phyloP scores from a whole-genome alignment of 35 echinoderm and acorn worm genomes.

The Diadema setosum region DNA sequence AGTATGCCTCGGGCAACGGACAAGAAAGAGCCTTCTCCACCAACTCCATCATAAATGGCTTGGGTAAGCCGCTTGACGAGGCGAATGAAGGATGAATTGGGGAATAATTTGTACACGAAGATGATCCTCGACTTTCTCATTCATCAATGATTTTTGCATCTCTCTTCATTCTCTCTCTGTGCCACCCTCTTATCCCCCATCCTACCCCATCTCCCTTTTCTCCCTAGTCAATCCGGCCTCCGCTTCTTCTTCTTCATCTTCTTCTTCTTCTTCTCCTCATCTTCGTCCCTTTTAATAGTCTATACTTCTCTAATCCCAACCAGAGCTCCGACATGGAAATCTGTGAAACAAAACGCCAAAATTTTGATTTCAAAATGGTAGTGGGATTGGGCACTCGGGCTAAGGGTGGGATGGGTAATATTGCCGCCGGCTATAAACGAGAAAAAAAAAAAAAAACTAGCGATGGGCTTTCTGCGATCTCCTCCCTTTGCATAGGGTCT shows the following conservation, averaged over 20 bases:
- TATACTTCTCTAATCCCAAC: not conserved
- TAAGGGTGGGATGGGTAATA: not conserved
- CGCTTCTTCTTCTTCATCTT: not conserved
- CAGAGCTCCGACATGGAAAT: not conserved
- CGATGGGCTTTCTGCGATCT: too few relatives aligned
- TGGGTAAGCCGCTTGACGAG: slow-evolving; percentile 7
- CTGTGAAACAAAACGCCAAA: slow-evolving; percentile 7
- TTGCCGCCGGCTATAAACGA: not conserved
- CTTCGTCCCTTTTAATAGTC: too few relatives aligned
- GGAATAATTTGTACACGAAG: slow-evolving; percentile 27
- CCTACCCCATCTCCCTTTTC: too few relatives aligned
- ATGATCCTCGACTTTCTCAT: not conserved
- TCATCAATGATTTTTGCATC: too few relatives aligned
- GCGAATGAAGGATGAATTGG: slow-evolving; percentile 25
- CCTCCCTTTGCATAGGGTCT: too few relatives aligned
- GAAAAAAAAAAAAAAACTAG: too few relatives aligned
- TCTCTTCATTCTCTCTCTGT: too few relatives aligned
- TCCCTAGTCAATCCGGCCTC: not conserved
- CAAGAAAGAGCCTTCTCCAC: not conserved
- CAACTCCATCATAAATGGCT: slow-evolving; percentile 16
- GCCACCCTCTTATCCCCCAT: too few relatives aligned
- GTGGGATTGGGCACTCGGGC: not conserved
- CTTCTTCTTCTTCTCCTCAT: not conserved
- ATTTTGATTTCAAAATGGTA: slow-evolving; percentile 8
- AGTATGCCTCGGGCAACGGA: not conserved